Conservation (phyloP, 2,113 vertebrate species). For the Vanacampus margaritifer region DNA sequence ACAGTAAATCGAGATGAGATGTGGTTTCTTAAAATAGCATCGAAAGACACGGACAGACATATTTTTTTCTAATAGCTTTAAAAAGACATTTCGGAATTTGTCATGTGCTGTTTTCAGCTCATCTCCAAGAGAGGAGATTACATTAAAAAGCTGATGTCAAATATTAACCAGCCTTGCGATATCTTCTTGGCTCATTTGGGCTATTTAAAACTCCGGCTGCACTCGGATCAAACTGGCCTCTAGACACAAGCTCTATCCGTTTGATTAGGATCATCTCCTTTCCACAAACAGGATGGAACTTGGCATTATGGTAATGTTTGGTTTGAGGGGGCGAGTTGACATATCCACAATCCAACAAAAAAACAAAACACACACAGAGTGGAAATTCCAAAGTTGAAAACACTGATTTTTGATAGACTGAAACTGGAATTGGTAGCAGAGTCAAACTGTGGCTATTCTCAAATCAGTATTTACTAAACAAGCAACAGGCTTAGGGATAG, state of each 20-base stretch:
- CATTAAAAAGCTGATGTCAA: constrained; percentile 19
- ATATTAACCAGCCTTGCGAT: constrained; percentile 19
- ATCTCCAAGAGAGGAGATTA: background rate
- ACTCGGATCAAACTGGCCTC: constrained; percentile 37
- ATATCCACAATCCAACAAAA: constrained; percentile 19
- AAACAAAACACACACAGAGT: background rate
- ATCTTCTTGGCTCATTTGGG: constrained; percentile 16
- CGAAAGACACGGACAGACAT: background rate
- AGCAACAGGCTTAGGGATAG: no score
- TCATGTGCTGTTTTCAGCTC: background rate
- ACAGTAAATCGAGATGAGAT: background rate
- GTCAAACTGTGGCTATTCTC: background rate
- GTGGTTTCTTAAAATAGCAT: background rate
- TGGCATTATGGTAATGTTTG: constrained; percentile 38
- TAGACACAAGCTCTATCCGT: constrained; percentile 43
- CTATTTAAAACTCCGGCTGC: constrained; percentile 34
- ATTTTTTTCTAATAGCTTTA: background rate
- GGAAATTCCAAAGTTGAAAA: background rate
- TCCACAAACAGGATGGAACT: constrained; percentile 32
- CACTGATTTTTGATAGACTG: background rate
- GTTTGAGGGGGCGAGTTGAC: constrained; percentile 38
- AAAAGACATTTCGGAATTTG: background rate
- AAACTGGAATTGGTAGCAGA: background rate
- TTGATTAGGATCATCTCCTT: constrained; percentile 34
- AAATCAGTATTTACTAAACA: background rate